Evolutionary conservation across 2,113 vertebrate species (phyloP), one percentile per base, ranked within the genome.

Genomic region (Dipodomys spectabilis): DNA sequence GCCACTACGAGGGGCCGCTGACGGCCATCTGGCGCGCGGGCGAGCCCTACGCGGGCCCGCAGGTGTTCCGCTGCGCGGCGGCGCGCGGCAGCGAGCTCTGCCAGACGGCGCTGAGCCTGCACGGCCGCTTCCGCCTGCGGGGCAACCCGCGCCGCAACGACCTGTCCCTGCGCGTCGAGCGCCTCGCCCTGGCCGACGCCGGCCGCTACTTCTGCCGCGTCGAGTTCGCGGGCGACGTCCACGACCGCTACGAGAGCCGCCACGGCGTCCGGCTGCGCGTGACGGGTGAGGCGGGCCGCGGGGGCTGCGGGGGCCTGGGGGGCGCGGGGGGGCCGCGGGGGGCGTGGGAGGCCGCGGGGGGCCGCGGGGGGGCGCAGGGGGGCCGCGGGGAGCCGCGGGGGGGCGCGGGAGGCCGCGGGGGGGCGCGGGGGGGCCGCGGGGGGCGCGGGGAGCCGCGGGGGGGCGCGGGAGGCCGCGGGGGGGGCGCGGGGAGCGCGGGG

Each of bases 131-230:
- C 98, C 98, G 98, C 1, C 98, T 99, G 95, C 98, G 99, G 44
- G 99, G 99, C 2, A 99, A 99, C 96, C 99, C 99, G 0, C 96
- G 98, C 86, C 99, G 99, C 86, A 99, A 99, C 97, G 98, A 99
- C 97, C 98, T 99, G 88, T 99, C 99, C 1, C 98, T 99, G 97
- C 98, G 98, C 78, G 98, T 99, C 25, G 99, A 98, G 97, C 98
- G 98, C 72, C 97, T 98, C 88, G 95, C 97, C 91, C 98, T 99
- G 98, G 98, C 97, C 0, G 99, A 99, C 97, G 98, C 87, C 0
- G 98, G 99, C 16, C 98, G 98, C 89, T 99, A 99, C 93, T 99
- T 98, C 98, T 99, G 99, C 96, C 86, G 99, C 0, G 98, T 99
- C 15, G 99, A 99, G 98, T 89, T 99, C 32, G 97, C 98, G 0